Conservation (phyloP, 2,797 vertebrate species). For the Danio kyathit region DNA sequence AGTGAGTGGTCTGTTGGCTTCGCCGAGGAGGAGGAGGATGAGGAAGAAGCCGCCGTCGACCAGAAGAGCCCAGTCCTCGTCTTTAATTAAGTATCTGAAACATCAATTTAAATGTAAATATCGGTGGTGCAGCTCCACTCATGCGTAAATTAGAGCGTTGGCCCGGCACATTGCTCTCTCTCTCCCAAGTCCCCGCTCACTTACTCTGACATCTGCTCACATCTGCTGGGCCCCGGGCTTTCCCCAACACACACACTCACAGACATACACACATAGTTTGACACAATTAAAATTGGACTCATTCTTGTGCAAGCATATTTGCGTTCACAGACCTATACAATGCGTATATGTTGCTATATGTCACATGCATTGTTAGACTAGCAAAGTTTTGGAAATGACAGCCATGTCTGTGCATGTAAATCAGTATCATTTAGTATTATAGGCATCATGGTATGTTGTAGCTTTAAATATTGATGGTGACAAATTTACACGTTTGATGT, state of each 20-base stretch:
- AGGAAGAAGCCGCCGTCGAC: conserved; percentile 81
- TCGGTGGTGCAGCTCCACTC: conserved; percentile 84
- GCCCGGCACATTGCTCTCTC: conserved; percentile 78
- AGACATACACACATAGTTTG: conserved; percentile 46
- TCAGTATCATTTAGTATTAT: not conserved
- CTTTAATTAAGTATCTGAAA: conserved; percentile 91
- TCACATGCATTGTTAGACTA: conserved; percentile 5
- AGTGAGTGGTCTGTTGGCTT: conserved; percentile 83
- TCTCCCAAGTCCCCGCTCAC: conserved; percentile 83
- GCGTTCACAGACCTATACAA: conserved; percentile 32
- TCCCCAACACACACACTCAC: conserved; percentile 61
- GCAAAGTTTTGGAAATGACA: conserved; percentile 19
- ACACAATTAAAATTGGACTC: conserved; percentile 52
- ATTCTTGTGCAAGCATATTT: conserved; percentile 47
- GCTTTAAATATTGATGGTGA: not conserved
- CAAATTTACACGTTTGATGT: not conserved
- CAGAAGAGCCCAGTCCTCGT: conserved; percentile 86
- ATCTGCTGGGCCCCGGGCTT: conserved; percentile 80
- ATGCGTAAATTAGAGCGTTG: conserved; percentile 87
- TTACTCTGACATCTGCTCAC: conserved; percentile 87
- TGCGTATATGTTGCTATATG: not conserved
- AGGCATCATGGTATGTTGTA: not conserved
- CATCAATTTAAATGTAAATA: conserved; percentile 92
- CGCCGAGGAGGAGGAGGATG: conserved; percentile 82
- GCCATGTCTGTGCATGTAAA: not conserved